Base-by-base conservation (phyloP, 2,797 vertebrate genomes). In the Labroides dimidiatus region DNA sequence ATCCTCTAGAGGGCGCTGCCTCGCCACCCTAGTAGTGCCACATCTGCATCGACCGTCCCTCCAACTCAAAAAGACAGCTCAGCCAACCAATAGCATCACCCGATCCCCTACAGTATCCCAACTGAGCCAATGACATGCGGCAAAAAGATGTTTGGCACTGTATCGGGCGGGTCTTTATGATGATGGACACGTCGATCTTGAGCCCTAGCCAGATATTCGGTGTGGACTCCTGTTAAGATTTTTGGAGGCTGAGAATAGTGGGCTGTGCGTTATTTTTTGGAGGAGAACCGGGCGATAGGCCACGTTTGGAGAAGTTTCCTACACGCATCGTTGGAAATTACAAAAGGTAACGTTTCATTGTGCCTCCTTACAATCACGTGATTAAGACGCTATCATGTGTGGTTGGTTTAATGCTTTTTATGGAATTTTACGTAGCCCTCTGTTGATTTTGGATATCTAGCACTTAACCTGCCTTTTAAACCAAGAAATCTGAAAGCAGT, bases 121-220 rank as follows among this genome's bases (percentile, higher is more conserved):
- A n/a, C 0, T 23, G 7, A 72, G 58, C 92, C 91, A 91, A 90
- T 93, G 20, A 19, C 11, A 52, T 37, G 0, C 23, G 1, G 43
- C 4, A 0, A 72, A 80, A 64, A 52, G 67, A 78, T 81, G 58
- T 75, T 86, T 87, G 76, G 63, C 67, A 90, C 86, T 89, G 86
- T 90, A 91, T 14, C n/a, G 66, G 90, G 86, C 66, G 91, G 90
- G 84, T 5, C 55, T 73, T 72, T 4, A 1, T 10, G 70, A 80
- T 91, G 91, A 90, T 85, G 41, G 90, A 83, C 88, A 88, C 75
- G 80, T 86, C 62, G 73, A 48, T 63, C 42, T 76, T 80, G 80
- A 72, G 69, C 72, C 49, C 0, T 0, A 9, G 77, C 77, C 87
- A 89, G 89, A 84, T 75, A 75, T 45, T 74, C 80, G 15, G 70